These are phyloP conservation scores for Pardosa pseudoannulata DNA, from an alignment of 2,888 invertebrate genomes.

Conservation along the genomic window DNA sequence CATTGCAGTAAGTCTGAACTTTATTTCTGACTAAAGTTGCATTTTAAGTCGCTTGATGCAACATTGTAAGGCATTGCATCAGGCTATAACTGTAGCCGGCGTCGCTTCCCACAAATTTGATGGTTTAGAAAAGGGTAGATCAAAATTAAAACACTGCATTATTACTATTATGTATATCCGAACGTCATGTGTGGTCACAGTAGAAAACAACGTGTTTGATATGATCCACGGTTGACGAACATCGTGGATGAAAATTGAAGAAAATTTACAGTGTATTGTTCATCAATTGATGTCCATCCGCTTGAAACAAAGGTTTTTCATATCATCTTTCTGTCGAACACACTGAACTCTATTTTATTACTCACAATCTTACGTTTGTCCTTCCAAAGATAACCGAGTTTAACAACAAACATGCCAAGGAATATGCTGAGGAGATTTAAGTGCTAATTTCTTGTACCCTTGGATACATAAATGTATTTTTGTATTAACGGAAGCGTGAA, in stretches of 20 bases:
- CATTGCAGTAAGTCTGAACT: no score
- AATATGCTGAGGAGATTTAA: slow-evolving; percentile 1
- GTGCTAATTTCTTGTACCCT: not conserved
- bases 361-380: slow-evolving; percentile 36
- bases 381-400: slow-evolving; percentile 28
- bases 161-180: not conserved
- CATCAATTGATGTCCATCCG: slow-evolving; percentile 37
- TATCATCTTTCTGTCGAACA: slow-evolving; percentile 39
- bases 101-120: not conserved
- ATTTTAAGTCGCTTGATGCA: not conserved
- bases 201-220: slow-evolving; percentile 3
- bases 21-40: slow-evolving; percentile 10
- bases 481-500: no score
- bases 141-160: not conserved
- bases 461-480: no score
- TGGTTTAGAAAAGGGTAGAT: slow-evolving; percentile 1
- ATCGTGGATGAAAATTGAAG: not conserved
- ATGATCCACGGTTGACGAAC: not conserved
- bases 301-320: slow-evolving; percentile 57
- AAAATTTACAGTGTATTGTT: not conserved
- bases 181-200: slow-evolving; percentile 2
- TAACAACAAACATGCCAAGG: not conserved
- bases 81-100: not conserved
- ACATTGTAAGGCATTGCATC: not conserved
- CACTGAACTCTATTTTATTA: slow-evolving; percentile 58